Percentiles rank a stretch among this genome's conserved stretches.
Evolutionary conservation across 2,888 invertebrate genomes (phyloP).

Genomic region (Harpalus rufipes): DNA sequence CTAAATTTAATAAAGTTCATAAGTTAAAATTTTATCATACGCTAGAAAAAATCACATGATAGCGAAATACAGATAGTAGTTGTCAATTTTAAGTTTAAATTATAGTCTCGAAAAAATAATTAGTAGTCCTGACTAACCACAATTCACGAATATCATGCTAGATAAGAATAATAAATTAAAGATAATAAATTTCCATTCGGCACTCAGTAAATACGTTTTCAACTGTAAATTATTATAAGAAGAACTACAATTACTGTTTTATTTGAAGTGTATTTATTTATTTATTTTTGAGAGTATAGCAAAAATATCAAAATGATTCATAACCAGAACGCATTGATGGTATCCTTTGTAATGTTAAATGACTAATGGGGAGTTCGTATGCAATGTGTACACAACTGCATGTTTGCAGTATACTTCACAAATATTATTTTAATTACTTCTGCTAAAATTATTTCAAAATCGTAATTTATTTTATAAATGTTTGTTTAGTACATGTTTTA

Average conservation of each 20-base stretch:
- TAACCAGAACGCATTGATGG: conserved; percentile 21
- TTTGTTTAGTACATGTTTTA: too few species aligned
- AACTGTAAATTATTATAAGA: conserved; percentile 25
- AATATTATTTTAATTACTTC: too few species aligned
- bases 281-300: not conserved
- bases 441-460: too few species aligned
- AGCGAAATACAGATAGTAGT: conserved; percentile 5
- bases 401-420: conserved; percentile 1
- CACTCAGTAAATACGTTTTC: conserved; percentile 5
- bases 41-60: conserved; percentile 21
- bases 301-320: conserved; percentile 26
- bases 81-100: conserved; percentile 39
- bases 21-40: conserved; percentile 12
- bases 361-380: not conserved
- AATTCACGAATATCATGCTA: conserved; percentile 21
- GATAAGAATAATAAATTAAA: conserved; percentile 41
- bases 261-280: not conserved
- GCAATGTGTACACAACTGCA: not conserved
- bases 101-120: conserved; percentile 22
- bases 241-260: not conserved
- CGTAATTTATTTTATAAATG: too few species aligned
- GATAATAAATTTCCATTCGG: conserved; percentile 36
- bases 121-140: conserved; percentile 21
- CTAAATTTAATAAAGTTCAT: conserved; percentile 8
- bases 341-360: conserved; percentile 15